Evolutionary conservation across 2,888 invertebrate species (phyloP), one percentile per base, ranked within the genome.

Genomic region (Platynereis dumerilii): DNA sequence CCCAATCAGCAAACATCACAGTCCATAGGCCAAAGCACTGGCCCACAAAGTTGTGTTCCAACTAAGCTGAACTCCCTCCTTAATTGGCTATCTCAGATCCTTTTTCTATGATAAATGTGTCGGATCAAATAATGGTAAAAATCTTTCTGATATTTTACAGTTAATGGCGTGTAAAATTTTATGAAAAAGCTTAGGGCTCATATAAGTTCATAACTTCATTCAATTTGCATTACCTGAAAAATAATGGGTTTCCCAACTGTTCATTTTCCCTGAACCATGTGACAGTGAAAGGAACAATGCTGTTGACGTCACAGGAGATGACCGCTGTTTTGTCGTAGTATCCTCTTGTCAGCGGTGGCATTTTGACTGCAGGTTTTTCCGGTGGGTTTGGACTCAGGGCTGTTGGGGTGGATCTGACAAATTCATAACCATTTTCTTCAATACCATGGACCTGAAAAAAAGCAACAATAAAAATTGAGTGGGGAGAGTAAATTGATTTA

Each of bases 331-430:
- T 82, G 72, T 87, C 87, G 1, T 85, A 80, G 59, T 83, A 85
- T 0, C 82, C 83, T 58, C 69, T 72, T 0, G 79, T 80, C 72
- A 84, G 81, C 61, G 80, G 74, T 0, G 83, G 79, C 66, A 87
- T 85, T 28, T 80, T 83, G n/a, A 89, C 81, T 58, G 84, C 85
- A 0, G 90, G 89, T n/a, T 85, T 81, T 76, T 85, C 87, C 72
- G 89, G 88, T 15, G 83, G 71, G 65, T 89, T 87, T 0, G 89
- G 85, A 71, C 88, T 88, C 34, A 91, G 87, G 17, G 90, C 90
- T 0, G 90, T 90, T 0, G 89, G 86, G 0, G 90, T 88, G 0
- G 89, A 87, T 72, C 91, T 84, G 68, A 88, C 87, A 48, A 91
- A 83, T 20, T 87, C 87, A 78, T 87, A 88, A n/a, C 88, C 87